Conservation (phyloP, 2,113 vertebrate genomes). For the Tachysurus vachellii region DNA sequence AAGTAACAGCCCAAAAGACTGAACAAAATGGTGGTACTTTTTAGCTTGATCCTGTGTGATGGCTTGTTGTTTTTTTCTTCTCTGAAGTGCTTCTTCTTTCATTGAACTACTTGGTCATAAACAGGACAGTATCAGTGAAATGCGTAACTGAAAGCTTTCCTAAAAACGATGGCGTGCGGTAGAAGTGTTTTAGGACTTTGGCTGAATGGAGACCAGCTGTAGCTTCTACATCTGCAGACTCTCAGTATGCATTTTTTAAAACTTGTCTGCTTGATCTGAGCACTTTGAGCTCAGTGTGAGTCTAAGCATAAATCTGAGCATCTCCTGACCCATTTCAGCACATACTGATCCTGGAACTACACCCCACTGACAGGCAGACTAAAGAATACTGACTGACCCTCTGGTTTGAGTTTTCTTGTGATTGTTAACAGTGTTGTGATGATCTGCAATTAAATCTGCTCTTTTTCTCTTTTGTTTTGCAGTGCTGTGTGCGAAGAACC, state of each 20-base stretch:
- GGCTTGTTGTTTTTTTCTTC: neutral
- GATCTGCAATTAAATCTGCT: neutral
- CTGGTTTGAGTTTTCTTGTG: neutral
- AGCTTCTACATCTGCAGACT: neutral
- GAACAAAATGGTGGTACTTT: neutral
- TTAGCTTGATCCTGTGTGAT: neutral
- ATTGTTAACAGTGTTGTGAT: neutral
- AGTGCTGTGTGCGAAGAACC: conserved; percentile 99
- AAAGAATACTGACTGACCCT: neutral
- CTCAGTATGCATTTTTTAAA: conserved; percentile 31
- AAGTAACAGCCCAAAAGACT: neutral
- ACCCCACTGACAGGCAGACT: neutral
- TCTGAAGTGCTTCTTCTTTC: neutral
- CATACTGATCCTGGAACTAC: conserved; percentile 13
- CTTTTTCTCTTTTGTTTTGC: conserved; percentile 63
- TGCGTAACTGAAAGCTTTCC: neutral
- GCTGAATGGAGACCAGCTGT: conserved; percentile 38
- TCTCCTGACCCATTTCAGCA: conserved; percentile 5
- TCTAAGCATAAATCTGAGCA: conserved; percentile 1
- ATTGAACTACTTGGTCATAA: neutral
- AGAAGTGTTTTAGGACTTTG: neutral
- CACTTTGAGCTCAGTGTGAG: conserved; percentile 21
- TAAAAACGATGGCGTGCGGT: neutral
- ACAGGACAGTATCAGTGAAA: too few relatives aligned
- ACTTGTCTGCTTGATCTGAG: conserved; percentile 16